Percentiles rank a stretch among this genome's conserved stretches.
Conservation (phyloP, 2,113 vertebrate species). For the Mirza zaza region DNA sequence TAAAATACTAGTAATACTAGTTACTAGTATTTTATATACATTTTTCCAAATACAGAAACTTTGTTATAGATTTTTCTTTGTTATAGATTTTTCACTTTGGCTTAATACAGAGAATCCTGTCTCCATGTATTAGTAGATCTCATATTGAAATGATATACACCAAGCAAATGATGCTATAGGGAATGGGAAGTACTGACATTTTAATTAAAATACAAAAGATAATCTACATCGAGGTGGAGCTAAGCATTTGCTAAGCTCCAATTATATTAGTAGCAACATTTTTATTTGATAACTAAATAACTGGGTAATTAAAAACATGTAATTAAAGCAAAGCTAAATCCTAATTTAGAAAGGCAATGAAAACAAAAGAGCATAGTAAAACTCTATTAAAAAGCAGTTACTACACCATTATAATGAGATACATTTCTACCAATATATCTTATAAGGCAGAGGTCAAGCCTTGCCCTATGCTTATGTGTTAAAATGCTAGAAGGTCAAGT, state of each 20-base stretch:
- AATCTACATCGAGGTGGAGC: not conserved
- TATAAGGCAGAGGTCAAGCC: slow-evolving; percentile 9
- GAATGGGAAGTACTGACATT: slow-evolving; percentile 35
- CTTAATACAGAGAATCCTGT: not conserved
- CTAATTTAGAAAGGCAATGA: slow-evolving; percentile 55
- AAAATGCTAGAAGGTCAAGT: not conserved
- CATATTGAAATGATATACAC: slow-evolving; percentile 45
- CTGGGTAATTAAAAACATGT: slow-evolving; percentile 54
- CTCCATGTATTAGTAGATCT: not conserved
- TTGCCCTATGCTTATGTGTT: not conserved
- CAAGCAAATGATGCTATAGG: not conserved
- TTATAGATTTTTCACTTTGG: slow-evolving; percentile 17
- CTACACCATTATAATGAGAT: not conserved
- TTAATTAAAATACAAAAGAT: slow-evolving; percentile 65
- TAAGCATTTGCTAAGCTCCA: slow-evolving; percentile 38
- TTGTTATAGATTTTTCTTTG: too few species aligned
- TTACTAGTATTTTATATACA: too few species aligned
- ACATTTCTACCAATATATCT: slow-evolving; percentile 16
- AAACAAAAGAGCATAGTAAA: slow-evolving; percentile 59
- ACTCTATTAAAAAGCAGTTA: slow-evolving; percentile 31
- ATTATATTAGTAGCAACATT: slow-evolving; percentile 51
- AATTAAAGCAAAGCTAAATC: slow-evolving; percentile 62
- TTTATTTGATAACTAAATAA: slow-evolving; percentile 53
- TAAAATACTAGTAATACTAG: not conserved
- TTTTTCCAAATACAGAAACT: too few species aligned